Evolutionary conservation across 2,797 vertebrate species (phyloP), one percentile per base, ranked within the genome.

Genomic region (Iguana delicatissima): DNA sequence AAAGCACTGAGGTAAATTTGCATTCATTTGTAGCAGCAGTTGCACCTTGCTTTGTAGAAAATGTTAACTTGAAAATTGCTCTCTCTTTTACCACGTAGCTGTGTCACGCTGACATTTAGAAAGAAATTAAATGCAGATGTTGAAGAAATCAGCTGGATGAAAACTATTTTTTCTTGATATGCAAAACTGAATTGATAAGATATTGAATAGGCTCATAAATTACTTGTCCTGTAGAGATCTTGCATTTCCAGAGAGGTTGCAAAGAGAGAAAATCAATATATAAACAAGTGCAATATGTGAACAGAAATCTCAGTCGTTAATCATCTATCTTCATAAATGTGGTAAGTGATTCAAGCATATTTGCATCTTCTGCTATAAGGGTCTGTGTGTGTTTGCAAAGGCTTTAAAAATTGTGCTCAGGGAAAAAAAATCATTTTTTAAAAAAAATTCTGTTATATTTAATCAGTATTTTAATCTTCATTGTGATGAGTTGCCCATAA

Each of bases 151-250:
- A 38, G 73, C n/a, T 85, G 84, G 80, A 91, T 55, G 77, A 85
- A 6, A 84, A 38, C 55, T 20, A 14, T 85, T 32, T 86, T 24
- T 85, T 20, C 76, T 86, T 89, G 64, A 89, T 89, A 88, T 90
- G 57, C 74, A 93, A 93, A 93, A 91, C 16, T 12, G 72, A 89
- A 80, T n/a, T 91, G 57, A 73, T 88, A 88, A 91, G 55, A 38
- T 88, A 76, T n/a, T 81, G 90, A 79, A 81, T 62, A 9, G 50
- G 69, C 62, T 57, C 84, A 55, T 42, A 62, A 87, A 91, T 92
- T 90, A 29, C 16, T 87, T 86, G 2, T 1, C 2, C 32, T 82
- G 50, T 20, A 89, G 81, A 80, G 62, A 18, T 80, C 26, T 89
- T 89, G 29, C 83, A 73, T 91, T 86, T 86, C 52, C 52, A 55